phyloP scores from a whole-genome alignment of 2,797 vertebrate genomes.

The Parauchenoglanis ngamensis region DNA sequence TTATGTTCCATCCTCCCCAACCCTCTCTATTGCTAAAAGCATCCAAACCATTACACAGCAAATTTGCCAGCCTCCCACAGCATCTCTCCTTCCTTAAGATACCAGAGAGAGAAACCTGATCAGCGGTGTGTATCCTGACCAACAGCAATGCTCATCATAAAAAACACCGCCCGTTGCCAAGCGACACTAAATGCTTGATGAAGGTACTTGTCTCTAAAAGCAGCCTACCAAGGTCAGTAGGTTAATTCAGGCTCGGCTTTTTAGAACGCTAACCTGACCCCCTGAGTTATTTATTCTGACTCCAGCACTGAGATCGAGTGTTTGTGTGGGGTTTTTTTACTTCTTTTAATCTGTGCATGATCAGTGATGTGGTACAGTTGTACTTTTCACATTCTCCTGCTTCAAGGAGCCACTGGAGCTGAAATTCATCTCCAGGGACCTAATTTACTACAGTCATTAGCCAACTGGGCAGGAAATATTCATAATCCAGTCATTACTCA shows the following conservation, averaged over 20 bases:
- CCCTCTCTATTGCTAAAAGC: constrained; percentile 47
- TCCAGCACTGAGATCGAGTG: constrained; percentile 4
- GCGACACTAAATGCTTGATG: constrained; percentile 74
- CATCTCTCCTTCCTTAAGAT: constrained; percentile 51
- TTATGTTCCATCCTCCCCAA: constrained; percentile 36
- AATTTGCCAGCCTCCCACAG: constrained; percentile 52
- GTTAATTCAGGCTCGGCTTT: constrained; percentile 59
- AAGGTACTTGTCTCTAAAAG: constrained; percentile 69
- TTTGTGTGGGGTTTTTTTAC: neutral
- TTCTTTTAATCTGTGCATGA: neutral
- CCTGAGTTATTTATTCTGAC: constrained; percentile 11
- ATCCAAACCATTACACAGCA: constrained; percentile 72
- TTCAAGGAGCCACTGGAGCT: neutral
- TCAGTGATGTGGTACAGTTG: neutral
- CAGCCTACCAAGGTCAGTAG: constrained; percentile 70
- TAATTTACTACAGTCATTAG: constrained; percentile 32
- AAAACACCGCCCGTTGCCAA: constrained; percentile 72
- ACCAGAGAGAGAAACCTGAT: constrained; percentile 63
- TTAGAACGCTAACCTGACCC: constrained; percentile 14
- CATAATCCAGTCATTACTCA: constrained; percentile 5
- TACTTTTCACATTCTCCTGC: neutral
- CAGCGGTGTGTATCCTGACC: constrained; percentile 61
- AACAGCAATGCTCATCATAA: constrained; percentile 62
- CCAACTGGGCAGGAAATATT: constrained; percentile 2
- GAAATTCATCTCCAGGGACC: constrained; percentile 28